Percentiles rank a stretch among this genome's conserved stretches.
Conservation (phyloP, 1,140 invertebrate genomes). For the Panagrolaimus sp. region DNA sequence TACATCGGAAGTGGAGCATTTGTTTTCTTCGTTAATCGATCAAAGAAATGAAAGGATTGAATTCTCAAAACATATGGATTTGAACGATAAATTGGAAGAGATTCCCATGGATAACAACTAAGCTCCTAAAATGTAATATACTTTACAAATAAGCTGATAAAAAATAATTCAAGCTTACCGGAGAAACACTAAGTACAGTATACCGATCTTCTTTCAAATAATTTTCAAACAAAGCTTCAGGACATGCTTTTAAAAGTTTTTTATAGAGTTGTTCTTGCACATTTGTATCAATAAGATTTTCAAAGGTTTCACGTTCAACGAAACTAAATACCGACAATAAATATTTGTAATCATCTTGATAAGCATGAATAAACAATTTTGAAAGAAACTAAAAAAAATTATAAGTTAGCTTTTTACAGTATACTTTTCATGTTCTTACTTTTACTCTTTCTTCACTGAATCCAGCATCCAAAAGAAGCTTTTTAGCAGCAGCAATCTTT, state of each 20-base stretch:
- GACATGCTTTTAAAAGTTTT: neutral
- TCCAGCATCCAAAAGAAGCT: neutral
- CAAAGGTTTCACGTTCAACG: neutral
- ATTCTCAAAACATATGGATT: slow-evolving; percentile 32
- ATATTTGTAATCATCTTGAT: neutral
- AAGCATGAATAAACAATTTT: neutral
- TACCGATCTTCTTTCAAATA: neutral
- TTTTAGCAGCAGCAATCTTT: too few relatives aligned
- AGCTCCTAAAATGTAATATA: slow-evolving; percentile 10
- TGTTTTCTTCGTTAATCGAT: slow-evolving; percentile 21
- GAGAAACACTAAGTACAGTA: neutral
- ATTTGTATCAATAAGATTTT: neutral
- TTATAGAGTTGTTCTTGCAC: neutral
- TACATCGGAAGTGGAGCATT: slow-evolving; percentile 36
- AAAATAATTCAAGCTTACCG: neutral
- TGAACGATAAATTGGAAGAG: slow-evolving; percentile 26
- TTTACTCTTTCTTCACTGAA: neutral
- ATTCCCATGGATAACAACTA: slow-evolving; percentile 42
- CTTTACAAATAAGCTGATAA: neutral
- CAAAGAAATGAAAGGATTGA: slow-evolving; percentile 47
- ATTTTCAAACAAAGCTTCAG: neutral
- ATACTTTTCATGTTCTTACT: too few relatives aligned
- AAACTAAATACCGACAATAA: neutral
- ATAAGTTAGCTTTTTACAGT: too few relatives aligned
- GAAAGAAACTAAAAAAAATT: neutral